Evolutionary conservation across 2,797 vertebrate species (phyloP).

Genomic region (Liparis tanakae): DNA sequence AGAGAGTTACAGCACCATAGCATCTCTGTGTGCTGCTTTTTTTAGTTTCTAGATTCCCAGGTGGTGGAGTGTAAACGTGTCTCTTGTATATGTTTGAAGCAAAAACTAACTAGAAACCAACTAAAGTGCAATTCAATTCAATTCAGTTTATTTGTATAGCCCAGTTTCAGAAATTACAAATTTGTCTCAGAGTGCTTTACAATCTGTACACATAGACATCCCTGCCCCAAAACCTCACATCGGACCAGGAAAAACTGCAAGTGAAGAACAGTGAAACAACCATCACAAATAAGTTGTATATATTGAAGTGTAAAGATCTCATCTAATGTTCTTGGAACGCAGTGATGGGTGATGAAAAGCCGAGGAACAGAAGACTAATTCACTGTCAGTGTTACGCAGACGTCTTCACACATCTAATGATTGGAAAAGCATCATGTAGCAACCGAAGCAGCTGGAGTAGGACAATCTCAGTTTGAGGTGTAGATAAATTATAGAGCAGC

Average conservation of each 20-base stretch:
- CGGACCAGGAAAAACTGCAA: no score
- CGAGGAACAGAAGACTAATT: slow-evolving; percentile 15
- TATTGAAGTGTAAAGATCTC: slow-evolving; percentile 29
- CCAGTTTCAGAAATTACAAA: no score
- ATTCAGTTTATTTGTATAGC: no score
- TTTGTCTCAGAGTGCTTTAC: no score
- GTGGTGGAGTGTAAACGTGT: background rate
- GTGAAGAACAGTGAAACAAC: slow-evolving; percentile 11
- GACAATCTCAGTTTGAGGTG: slow-evolving; percentile 11
- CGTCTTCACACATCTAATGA: slow-evolving; percentile 22
- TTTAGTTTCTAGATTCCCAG: background rate
- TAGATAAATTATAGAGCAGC: slow-evolving; percentile 16
- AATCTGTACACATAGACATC: no score
- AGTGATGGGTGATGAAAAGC: slow-evolving; percentile 17
- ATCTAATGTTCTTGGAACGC: slow-evolving; percentile 4
- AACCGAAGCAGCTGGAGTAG: background rate
- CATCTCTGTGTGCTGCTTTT: background rate
- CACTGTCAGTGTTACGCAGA: slow-evolving; percentile 19
- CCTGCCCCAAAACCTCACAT: no score
- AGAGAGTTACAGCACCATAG: slow-evolving; percentile 9
- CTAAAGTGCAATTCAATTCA: no score
- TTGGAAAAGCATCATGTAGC: slow-evolving; percentile 4
- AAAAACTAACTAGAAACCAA: background rate
- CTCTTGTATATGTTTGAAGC: background rate
- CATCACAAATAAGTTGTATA: slow-evolving; percentile 25